Evolutionary conservation across 2,888 invertebrate species (phyloP).

Genomic region (Pachymerium ferrugineum): DNA sequence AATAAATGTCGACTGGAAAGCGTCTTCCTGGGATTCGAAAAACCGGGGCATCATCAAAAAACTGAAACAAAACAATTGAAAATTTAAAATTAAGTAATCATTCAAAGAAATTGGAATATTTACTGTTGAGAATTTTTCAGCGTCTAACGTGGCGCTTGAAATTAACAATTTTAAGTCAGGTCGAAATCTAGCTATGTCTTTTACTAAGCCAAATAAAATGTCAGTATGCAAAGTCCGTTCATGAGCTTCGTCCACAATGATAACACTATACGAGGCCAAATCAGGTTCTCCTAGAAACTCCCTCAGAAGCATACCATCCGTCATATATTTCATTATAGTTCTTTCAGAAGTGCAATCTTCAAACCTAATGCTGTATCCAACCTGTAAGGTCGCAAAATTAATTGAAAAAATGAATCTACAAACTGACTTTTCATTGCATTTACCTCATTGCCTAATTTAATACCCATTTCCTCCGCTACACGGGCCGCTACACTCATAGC

Average conservation of each 20-base stretch:
- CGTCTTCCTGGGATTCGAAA: constrained; percentile 95
- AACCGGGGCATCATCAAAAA: constrained; percentile 97
- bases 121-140: constrained; percentile 79
- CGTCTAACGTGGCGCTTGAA: constrained; percentile 96
- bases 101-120: background rate
- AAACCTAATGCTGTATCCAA: constrained; percentile 80
- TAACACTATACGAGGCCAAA: constrained; percentile 88
- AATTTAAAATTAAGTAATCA: too few relatives aligned
- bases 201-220: constrained; percentile 91
- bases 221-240: constrained; percentile 97
- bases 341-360: constrained; percentile 98
- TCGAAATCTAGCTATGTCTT: constrained; percentile 85
- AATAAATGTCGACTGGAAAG: constrained; percentile 97
- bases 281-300: constrained; percentile 98
- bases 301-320: constrained; percentile 93
- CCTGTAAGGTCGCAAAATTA: constrained; percentile 45
- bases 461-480: constrained; percentile 95
- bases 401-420: constrained; percentile 29
- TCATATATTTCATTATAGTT: constrained; percentile 97
- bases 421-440: too few relatives aligned
- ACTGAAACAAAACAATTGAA: too few relatives aligned
- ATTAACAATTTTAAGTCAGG: constrained; percentile 92
- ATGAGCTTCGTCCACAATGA: constrained; percentile 99
- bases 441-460: constrained; percentile 74
- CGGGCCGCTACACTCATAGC: constrained; percentile 99